phyloP scores from a whole-genome alignment of 2,797 vertebrate genomes.

The Tolypeutes matacus region DNA sequence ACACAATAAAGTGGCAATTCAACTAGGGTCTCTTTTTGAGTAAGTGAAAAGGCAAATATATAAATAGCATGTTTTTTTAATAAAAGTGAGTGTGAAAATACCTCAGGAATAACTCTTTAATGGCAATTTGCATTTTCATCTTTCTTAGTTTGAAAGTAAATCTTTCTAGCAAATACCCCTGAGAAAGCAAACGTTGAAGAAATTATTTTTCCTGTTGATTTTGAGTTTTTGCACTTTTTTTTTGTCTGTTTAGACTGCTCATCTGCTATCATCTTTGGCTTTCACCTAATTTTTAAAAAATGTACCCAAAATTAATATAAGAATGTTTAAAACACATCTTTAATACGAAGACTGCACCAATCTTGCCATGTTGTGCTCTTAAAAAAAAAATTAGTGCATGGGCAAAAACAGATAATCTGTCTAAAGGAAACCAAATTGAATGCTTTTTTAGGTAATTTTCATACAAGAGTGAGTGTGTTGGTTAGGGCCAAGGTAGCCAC shows the following conservation, averaged over 20 bases:
- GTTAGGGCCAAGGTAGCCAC: not conserved
- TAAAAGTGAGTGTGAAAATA: conserved; percentile 39
- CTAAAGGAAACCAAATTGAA: not conserved
- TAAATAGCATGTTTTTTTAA: conserved; percentile 41
- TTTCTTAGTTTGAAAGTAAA: conserved; percentile 49
- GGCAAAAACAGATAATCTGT: not conserved
- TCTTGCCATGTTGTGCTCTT: not conserved
- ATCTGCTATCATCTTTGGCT: not conserved
- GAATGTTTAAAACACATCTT: not conserved
- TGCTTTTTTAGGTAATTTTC: conserved; percentile 24
- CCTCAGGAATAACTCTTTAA: conserved; percentile 67
- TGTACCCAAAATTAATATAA: not conserved
- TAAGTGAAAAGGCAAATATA: conserved; percentile 59
- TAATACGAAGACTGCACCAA: not conserved
- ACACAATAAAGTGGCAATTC: conserved; percentile 72
- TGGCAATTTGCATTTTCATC: conserved; percentile 60
- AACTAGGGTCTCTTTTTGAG: conserved; percentile 69
- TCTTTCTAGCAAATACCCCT: not conserved
- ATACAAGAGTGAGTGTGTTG: not conserved
- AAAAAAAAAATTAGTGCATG: not conserved
- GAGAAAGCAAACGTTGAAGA: conserved; percentile 34
- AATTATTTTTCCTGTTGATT: conserved; percentile 22
- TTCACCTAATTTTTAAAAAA: not conserved
- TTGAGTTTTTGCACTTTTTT: not conserved
- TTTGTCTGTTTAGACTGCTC: not conserved